Evolutionary conservation across 2,797 vertebrate genomes (phyloP).

Genomic region (Cygnus olor): DNA sequence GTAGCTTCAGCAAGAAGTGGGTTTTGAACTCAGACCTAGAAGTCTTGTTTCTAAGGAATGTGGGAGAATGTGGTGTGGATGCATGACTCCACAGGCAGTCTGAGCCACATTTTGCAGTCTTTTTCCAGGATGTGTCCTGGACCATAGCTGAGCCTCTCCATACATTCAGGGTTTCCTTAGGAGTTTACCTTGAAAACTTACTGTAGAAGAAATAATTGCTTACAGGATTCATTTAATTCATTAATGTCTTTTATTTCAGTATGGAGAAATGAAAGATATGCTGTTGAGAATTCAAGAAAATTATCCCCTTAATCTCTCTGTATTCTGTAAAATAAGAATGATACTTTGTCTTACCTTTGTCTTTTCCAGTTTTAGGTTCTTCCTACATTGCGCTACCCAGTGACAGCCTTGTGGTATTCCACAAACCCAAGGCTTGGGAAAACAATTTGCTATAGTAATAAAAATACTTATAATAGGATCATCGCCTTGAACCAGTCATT

Average conservation of each 20-base stretch:
- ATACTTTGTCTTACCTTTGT: neutral
- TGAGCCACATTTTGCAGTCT: neutral
- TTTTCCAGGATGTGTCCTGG: rapidly evolving
- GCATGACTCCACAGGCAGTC: neutral
- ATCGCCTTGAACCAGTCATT: neutral
- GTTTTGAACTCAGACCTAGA: neutral
- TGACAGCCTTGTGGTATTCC: neutral
- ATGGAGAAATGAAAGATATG: neutral
- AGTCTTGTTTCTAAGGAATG: neutral
- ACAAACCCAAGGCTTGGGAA: neutral
- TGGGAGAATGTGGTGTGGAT: neutral
- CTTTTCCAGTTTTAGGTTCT: neutral
- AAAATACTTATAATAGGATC: neutral
- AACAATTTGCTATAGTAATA: neutral
- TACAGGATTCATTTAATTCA: neutral
- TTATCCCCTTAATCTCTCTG: neutral
- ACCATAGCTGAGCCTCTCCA: neutral
- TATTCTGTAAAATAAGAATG: neutral
- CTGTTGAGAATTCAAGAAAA: neutral
- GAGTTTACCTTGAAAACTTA: neutral
- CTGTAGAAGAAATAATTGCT: neutral
- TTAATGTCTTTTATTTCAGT: neutral
- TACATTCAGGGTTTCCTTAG: neutral
- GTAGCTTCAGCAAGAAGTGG: neutral
- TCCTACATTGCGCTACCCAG: neutral